Conservation (phyloP, 2,888 invertebrate species). For the Punctoribates punctum region DNA sequence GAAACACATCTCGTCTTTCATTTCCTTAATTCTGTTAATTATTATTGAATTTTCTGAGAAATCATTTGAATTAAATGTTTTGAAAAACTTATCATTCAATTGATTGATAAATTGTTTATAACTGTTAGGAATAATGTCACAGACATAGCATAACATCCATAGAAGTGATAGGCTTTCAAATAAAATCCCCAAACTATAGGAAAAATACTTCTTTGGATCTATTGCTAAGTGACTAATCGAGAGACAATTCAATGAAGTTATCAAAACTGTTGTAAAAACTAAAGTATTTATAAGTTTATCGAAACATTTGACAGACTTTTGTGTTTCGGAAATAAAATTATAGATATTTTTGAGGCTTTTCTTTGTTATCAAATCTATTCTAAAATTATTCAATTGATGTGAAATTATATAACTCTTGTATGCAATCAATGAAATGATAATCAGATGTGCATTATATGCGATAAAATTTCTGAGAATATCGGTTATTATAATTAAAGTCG, state of each 20-base stretch:
- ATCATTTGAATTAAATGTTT: background rate
- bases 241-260: background rate
- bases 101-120: background rate
- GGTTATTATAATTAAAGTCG: no score
- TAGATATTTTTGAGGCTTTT: background rate
- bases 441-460: background rate
- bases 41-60: background rate
- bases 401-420: background rate
- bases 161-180: background rate
- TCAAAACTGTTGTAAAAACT: background rate
- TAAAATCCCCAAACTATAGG: background rate
- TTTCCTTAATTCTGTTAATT: background rate
- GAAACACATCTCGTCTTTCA: conserved; percentile 4
- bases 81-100: background rate
- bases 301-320: background rate
- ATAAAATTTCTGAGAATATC: background rate
- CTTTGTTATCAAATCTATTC: background rate
- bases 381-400: background rate
- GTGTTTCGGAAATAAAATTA: background rate
- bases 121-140: conserved; percentile 1
- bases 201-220: background rate
- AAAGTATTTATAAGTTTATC: background rate
- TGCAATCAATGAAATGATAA: background rate
- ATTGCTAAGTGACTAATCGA: background rate
- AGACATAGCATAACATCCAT: background rate